Conservation (phyloP, 2,888 invertebrate genomes). For the Mesorhabditis spiculigera region DNA sequence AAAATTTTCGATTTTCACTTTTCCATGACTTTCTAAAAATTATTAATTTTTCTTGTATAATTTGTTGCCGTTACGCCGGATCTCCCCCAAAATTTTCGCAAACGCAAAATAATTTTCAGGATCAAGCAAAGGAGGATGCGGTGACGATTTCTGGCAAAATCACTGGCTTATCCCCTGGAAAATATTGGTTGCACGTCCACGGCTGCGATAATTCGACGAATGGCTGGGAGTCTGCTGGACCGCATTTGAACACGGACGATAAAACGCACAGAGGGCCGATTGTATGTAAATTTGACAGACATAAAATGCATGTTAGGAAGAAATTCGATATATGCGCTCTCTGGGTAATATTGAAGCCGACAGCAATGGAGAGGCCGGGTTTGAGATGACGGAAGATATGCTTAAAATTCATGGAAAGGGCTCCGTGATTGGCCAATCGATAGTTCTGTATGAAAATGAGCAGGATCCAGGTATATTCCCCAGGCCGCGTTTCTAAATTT, state of each 20-base stretch:
- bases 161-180: conserved; percentile 46
- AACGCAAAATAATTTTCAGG: too few relatives aligned
- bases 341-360: conserved; percentile 53
- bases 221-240: conserved; percentile 58
- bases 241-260: conserved; percentile 60
- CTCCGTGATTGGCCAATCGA: conserved; percentile 45
- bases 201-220: conserved; percentile 54
- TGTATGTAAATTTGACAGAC: conserved; percentile 16
- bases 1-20: too few relatives aligned
- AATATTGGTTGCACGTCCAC: conserved; percentile 58
- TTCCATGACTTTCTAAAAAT: too few relatives aligned
- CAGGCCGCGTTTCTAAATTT: neutral
- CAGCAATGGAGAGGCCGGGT: conserved; percentile 42
- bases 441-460: conserved; percentile 51
- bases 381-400: conserved; percentile 42
- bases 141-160: conserved; percentile 48
- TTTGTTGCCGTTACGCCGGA: too few relatives aligned
- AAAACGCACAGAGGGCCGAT: conserved; percentile 58
- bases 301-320: too few relatives aligned
- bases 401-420: conserved; percentile 31
- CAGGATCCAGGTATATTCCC: neutral
- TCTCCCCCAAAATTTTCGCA: too few relatives aligned
- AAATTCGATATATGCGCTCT: conserved; percentile 36
- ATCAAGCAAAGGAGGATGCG: conserved; percentile 12
- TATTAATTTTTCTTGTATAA: too few relatives aligned